These are phyloP conservation scores for Philopedon plagiatum DNA, from an alignment of 2,888 invertebrate genomes.

Conservation along the genomic window DNA sequence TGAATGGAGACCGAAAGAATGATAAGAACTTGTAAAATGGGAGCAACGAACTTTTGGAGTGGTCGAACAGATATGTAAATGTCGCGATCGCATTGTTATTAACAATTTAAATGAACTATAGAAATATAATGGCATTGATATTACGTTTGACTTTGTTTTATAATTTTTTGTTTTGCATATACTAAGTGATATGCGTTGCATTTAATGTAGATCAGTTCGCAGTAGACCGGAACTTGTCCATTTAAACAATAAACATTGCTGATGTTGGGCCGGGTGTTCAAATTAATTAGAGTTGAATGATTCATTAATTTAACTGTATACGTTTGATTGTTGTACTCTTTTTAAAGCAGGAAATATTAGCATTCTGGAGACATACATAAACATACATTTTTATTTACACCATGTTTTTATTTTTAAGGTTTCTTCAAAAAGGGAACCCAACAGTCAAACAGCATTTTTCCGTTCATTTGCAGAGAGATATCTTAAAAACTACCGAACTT, in stretches of 20 bases:
- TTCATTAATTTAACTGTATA: neutral
- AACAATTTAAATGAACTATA: slow-evolving; percentile 24
- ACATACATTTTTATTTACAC: no score
- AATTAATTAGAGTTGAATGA: slow-evolving; percentile 6
- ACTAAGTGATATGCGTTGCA: slow-evolving; percentile 9
- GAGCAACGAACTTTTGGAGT: slow-evolving; percentile 24
- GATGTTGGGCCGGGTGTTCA: slow-evolving; percentile 7
- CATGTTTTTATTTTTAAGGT: no score
- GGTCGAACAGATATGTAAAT: slow-evolving; percentile 24
- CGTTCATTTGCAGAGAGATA: no score
- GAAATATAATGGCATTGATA: slow-evolving; percentile 13
- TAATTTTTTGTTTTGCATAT: slow-evolving; percentile 13
- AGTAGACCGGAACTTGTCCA: slow-evolving; percentile 17
- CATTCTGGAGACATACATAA: no score
- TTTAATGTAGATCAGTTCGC: slow-evolving; percentile 18
- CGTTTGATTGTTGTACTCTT: no score
- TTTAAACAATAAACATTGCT: slow-evolving; percentile 20
- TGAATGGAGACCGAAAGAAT: slow-evolving; percentile 17
- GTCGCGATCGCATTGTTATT: slow-evolving; percentile 8
- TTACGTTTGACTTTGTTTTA: slow-evolving; percentile 9
- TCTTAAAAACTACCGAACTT: no score
- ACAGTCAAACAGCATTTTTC: no score
- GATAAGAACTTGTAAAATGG: slow-evolving; percentile 21
- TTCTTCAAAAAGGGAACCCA: no score
- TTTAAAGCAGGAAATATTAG: no score